Base-by-base conservation (phyloP, 2,888 invertebrate species). In the Trachelus stipa region DNA sequence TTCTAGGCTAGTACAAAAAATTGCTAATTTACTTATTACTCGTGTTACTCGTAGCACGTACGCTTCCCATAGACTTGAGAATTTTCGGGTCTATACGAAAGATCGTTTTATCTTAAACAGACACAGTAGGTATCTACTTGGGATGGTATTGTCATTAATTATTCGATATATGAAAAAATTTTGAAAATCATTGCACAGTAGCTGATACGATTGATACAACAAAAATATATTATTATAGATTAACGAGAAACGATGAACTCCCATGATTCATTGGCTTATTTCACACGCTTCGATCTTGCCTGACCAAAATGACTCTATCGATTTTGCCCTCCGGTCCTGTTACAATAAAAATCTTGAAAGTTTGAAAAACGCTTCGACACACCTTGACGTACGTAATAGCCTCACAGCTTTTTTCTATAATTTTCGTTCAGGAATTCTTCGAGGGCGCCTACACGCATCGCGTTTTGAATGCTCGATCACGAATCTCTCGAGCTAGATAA, bases 11-110 rank as follows among this genome's bases (percentile, higher is more conserved):
- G 6, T 40, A 6, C 6, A 6, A 40, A 40, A 23, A 15, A 40
- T 23, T 40, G 6, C 40, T 82, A 82, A 81, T 79, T 82, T 81
- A 4, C 76, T 76, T 77, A 79, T 79, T 74, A 78, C 81, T 74
- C 78, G 77, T 82, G 82, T 83, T 80, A 83, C 81, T 83, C 79
- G 74, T 69, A 74, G 11, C 69, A 12, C 31, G 4, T 69, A 69
- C 12, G 30, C 4, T 23, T 31, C 69, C 69, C 69, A 31, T 23
- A 37, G 15, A 4, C 15, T 37, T 15, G 12, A 4, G 0, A 40
- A 40, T 40, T 40, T 23, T 40, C 2, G 2, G 6, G 6, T 23
- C 23, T 40, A 15, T 6, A 6, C 40, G 40, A 40, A 40, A 40
- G 23, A 9, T 40, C 15, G 15, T 40, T 40, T 6, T 40, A 40